These are phyloP conservation scores for Cassiopea xamachana DNA, from an alignment of 30 jellyfish, hydroid and myxozoan species.

Conservation along the genomic window DNA sequence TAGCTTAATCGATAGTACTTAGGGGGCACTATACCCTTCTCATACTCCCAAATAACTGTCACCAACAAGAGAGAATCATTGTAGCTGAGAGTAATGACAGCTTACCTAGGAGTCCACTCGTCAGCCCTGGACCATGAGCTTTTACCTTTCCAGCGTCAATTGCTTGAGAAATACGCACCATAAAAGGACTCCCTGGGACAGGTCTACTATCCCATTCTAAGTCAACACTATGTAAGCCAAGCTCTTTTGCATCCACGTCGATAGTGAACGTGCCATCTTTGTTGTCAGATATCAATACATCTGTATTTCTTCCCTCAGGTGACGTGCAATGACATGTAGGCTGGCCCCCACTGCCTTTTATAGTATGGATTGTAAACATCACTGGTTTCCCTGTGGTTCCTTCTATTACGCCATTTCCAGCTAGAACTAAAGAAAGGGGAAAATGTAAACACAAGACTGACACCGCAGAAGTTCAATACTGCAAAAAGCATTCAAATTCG, in stretches of 20 bases:
- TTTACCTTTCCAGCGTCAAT: conserved; percentile 80
- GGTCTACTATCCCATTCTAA: conserved; percentile 98
- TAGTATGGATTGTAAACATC: conserved; percentile 85
- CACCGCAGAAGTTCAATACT: too few species aligned
- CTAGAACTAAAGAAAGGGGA: conserved; percentile 56
- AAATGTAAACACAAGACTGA: too few species aligned
- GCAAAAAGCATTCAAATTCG: too few species aligned
- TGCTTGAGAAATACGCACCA: conserved; percentile 96
- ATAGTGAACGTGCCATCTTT: conserved; percentile 97
- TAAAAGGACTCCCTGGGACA: conserved; percentile 96
- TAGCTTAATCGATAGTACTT: too few species aligned
- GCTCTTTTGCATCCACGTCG: conserved; percentile 95
- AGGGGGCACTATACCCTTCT: too few species aligned
- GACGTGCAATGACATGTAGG: conserved; percentile 87
- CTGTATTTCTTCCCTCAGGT: conserved; percentile 84
- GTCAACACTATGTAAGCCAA: conserved; percentile 92
- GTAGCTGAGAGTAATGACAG: not conserved
- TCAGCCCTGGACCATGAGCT: conserved; percentile 94
- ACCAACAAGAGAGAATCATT: not conserved
- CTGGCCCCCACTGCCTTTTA: conserved; percentile 97
- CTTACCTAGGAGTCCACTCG: conserved; percentile 88
- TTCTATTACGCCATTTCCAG: conserved; percentile 90
- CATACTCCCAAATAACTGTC: not conserved
- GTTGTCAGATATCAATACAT: conserved; percentile 87
- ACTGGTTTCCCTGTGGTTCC: conserved; percentile 99